These are phyloP conservation scores for Mythimna albipuncta DNA, from an alignment of 2,888 invertebrate genomes.

Conservation along the genomic window DNA sequence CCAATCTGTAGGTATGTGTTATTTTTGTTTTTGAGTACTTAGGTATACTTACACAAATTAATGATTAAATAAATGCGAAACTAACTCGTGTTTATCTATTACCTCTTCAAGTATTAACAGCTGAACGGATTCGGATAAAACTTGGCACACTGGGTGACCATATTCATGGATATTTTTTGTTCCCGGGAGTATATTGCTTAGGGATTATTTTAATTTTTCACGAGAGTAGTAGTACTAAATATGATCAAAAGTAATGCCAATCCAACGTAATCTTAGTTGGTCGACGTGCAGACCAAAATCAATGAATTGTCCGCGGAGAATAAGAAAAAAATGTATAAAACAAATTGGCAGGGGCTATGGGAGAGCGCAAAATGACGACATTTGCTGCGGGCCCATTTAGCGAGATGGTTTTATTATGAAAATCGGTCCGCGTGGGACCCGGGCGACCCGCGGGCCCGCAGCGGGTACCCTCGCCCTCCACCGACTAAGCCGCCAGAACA, in stretches of 20 bases:
- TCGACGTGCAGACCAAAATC: constrained; percentile 61
- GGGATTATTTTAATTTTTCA: no score
- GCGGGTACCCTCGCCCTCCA: constrained; percentile 20
- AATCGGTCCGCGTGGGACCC: constrained; percentile 76
- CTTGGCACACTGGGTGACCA: no score
- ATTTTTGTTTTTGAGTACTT: no score
- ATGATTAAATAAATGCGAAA: no score
- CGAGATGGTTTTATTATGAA: constrained; percentile 86
- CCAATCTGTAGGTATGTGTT: no score
- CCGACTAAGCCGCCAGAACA: constrained; percentile 27
- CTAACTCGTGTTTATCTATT: no score
- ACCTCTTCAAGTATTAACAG: no score
- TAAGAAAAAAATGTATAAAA: constrained; percentile 70
- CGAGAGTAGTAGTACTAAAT: no score
- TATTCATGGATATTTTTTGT: no score
- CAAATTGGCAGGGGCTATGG: constrained; percentile 77
- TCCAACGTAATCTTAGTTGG: constrained; percentile 10
- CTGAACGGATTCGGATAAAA: no score
- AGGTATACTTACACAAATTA: no score
- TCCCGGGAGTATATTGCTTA: no score
- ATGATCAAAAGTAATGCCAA: neutral
- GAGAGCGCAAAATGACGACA: constrained; percentile 69
- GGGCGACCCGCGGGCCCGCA: constrained; percentile 32
- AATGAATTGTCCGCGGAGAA: constrained; percentile 69
- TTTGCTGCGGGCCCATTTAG: constrained; percentile 80